Conservation (phyloP, 2,113 vertebrate genomes). For the Tretioscincus oriximinensis region DNA sequence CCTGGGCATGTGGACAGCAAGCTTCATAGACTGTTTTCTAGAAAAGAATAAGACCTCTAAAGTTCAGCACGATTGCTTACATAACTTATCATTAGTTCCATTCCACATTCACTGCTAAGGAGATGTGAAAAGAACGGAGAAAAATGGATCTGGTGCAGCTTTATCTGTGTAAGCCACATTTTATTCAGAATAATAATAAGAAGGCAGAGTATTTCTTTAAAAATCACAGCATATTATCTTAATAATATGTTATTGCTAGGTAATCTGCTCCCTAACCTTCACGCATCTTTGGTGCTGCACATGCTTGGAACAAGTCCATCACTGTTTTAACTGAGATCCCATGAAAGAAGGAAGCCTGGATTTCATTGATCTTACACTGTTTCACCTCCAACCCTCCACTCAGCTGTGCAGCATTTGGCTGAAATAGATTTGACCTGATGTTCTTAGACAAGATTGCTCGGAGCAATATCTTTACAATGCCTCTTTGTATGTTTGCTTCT, state of each 20-base stretch:
- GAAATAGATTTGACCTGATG: conserved; percentile 58
- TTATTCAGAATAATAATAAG: neutral
- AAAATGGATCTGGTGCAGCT: neutral
- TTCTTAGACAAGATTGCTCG: conserved; percentile 55
- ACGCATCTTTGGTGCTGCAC: conserved; percentile 57
- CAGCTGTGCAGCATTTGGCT: conserved; percentile 57
- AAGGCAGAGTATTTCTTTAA: conserved; percentile 13
- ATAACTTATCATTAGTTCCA: neutral
- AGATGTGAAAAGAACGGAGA: neutral
- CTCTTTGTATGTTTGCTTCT: conserved; percentile 67
- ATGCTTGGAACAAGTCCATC: conserved; percentile 52
- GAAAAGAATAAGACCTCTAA: neutral
- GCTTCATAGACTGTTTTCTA: too few species aligned
- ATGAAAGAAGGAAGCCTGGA: conserved; percentile 50
- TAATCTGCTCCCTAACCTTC: conserved; percentile 40
- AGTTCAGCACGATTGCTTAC: neutral
- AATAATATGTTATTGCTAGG: neutral
- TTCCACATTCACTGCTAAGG: neutral
- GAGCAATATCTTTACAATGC: conserved; percentile 46
- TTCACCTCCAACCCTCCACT: conserved; percentile 57
- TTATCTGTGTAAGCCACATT: too few species aligned
- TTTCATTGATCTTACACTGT: conserved; percentile 56
- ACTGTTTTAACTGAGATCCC: conserved; percentile 59
- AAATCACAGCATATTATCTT: neutral
- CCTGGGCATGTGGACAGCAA: too few species aligned